Base-by-base conservation (phyloP, 2,888 invertebrate genomes). In the Dorcus hopei region DNA sequence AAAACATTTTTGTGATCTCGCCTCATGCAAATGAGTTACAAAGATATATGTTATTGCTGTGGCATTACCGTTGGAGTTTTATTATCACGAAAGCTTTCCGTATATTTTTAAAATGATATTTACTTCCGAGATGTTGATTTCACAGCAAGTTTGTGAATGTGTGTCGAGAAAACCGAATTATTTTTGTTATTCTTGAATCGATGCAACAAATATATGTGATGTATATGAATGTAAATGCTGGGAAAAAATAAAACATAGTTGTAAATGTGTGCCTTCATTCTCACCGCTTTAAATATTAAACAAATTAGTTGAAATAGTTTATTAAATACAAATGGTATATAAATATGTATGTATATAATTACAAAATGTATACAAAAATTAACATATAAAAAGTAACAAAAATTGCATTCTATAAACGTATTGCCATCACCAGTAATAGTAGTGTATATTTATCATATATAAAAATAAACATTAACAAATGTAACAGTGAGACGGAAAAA, bases 181-280 rank as follows among this genome's bases (percentile, higher is more conserved):
- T 74, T 75, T 76, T 74, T 75, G 73, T 75, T 75, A 73, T 68
- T 68, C 67, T 66, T 58, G 48, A 52, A 53, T 43, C 53, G 52
- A 52, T 55, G 38, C 59, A 64, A 56, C 43, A 52, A 68, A 69
- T 77, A 74, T 72, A 73, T 77, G 75, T 78, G 74, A 72, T 77
- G 76, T 77, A 73, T 70, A 67, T 70, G 65, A 67, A 69, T 71
- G 71, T 71, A 68, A 66, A 65, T 63, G 61, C 58, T 65, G 65
- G 64, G 65, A 67, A 65, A 65, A 59, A 61, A 57, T 63, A 63
- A 60, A 49, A 60, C 26, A 33, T 33, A 33, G 26, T 33, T 33
- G 26, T 33, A 33, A 33, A 33, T 7, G 26, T 3, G 26, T 33
- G 26, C 26, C 26, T 33, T 33, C 26, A 33, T 33, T 33, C 26